Conservation (phyloP, 2,888 invertebrate genomes). For the Drosophila mulleri region DNA sequence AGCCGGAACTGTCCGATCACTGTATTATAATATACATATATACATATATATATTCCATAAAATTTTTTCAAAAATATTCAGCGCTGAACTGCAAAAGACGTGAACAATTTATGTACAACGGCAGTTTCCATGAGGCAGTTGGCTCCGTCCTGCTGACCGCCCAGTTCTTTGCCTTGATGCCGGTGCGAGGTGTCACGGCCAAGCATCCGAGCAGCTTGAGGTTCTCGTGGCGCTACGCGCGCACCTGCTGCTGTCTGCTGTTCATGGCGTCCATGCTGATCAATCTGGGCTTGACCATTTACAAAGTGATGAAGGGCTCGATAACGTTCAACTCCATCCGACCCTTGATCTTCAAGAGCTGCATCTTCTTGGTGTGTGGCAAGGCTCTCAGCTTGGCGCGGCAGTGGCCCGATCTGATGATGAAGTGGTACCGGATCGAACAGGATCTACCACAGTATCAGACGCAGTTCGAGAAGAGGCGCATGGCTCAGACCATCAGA, state of each 20-base stretch:
- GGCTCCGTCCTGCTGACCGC: slow-evolving; percentile 84
- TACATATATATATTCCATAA: no score
- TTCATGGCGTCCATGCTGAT: slow-evolving; percentile 60
- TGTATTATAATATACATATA: background rate
- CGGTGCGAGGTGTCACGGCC: slow-evolving; percentile 86
- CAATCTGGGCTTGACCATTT: slow-evolving; percentile 65
- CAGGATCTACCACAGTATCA: slow-evolving; percentile 82
- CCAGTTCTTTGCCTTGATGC: slow-evolving; percentile 86
- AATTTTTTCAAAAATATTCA: background rate
- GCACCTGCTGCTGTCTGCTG: slow-evolving; percentile 75
- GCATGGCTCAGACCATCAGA: slow-evolving; percentile 84
- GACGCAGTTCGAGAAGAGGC: slow-evolving; percentile 77
- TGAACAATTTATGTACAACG: slow-evolving; percentile 78
- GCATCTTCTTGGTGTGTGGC: slow-evolving; percentile 68
- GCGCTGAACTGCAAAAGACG: slow-evolving; percentile 17
- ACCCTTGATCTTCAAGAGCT: slow-evolving; percentile 82
- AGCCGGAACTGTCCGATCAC: background rate
- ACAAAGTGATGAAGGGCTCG: slow-evolving; percentile 66
- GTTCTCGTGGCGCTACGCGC: slow-evolving; percentile 82
- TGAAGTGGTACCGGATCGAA: slow-evolving; percentile 86
- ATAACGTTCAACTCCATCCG: slow-evolving; percentile 82
- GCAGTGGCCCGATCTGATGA: slow-evolving; percentile 86
- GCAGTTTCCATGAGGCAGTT: slow-evolving; percentile 84
- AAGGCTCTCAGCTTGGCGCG: slow-evolving; percentile 86
- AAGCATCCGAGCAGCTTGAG: slow-evolving; percentile 84